Base-by-base conservation (phyloP, 2,797 vertebrate genomes). In the Etheostoma perlongum region DNA sequence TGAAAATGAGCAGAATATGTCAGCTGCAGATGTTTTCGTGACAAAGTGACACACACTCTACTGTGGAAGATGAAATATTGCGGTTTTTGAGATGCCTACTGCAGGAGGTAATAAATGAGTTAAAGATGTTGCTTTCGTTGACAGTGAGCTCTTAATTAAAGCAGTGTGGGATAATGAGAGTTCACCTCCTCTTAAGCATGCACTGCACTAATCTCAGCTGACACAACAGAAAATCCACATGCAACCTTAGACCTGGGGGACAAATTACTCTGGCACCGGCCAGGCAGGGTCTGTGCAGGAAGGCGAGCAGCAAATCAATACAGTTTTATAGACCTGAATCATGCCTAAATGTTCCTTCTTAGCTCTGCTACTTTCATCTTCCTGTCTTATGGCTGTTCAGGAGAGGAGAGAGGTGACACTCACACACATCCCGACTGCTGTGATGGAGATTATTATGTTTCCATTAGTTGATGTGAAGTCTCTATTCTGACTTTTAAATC, bases 171-270 rank as follows among this genome's bases (percentile, higher is more conserved):
- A 88, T 89, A 90, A 92, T 92, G 83, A 87, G 85, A 83, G 86
- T 90, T 92, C 81, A 82, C 79, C 87, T 91, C 89, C 57, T 85
- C 86, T 91, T 72, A 82, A 83, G 91, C 81, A 72, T 86, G 82
- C 79, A 55, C 88, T 89, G 89, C 84, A 80, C 81, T 84, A 79
- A 87, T 89, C 92, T 88, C 83, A 91, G 94, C 94, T 95, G 94
- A 94, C 92, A 82, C 89, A 47, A 92, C 92, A 94, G 85, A 94
- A 95, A 89, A 91, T 85, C 83, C 87, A 82, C 82, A 87, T 81
- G 81, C 88, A 93, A 91, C 91, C 88, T 86, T 75, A 90, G 92
- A 91, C 85, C 74, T 76, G 72, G 65, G 85, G 87, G 86, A 88
- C 85, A 88, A 87, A 93, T 84, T 85, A 84, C 83, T 85, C 81